These are phyloP conservation scores for Percopsis transmontana DNA, from an alignment of 2,113 vertebrate genomes.

Conservation along the genomic window DNA sequence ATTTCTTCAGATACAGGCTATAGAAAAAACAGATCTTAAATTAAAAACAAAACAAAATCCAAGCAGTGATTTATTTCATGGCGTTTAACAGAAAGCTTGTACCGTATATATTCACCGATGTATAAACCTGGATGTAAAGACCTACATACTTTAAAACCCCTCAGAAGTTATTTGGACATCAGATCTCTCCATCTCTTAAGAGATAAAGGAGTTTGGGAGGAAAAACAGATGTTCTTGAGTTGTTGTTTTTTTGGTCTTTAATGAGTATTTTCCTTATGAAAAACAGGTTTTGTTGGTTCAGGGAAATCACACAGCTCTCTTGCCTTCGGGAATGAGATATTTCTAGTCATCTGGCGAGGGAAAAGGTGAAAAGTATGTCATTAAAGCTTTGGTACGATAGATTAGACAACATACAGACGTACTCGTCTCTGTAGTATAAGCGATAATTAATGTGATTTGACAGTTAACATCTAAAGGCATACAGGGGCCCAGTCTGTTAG, in stretches of 20 bases:
- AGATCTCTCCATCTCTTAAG: conserved; percentile 59
- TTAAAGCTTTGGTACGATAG: conserved; percentile 58
- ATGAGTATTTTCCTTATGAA: conserved; percentile 59
- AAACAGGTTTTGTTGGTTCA: conserved; percentile 72
- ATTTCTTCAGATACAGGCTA: conserved; percentile 69
- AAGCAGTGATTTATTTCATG: conserved; percentile 33
- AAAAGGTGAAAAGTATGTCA: conserved; percentile 63
- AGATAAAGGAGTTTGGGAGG: conserved; percentile 40
- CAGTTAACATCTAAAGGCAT: conserved; percentile 22
- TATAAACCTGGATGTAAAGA: conserved; percentile 46
- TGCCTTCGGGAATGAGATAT: conserved; percentile 61
- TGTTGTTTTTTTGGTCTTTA: conserved; percentile 65
- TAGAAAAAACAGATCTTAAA: conserved; percentile 50
- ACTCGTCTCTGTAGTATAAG: conserved; percentile 34
- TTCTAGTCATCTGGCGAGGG: conserved; percentile 55
- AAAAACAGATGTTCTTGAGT: conserved; percentile 56
- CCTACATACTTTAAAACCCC: conserved; percentile 13
- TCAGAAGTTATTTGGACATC: conserved; percentile 50
- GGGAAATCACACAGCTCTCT: conserved; percentile 42
- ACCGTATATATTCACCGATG: conserved; percentile 71
- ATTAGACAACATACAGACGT: conserved; percentile 56
- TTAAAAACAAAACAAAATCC: conserved; percentile 36
- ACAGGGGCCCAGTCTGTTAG: neutral
- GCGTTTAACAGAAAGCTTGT: conserved; percentile 60
- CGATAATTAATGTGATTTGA: conserved; percentile 44